Evolutionary conservation across 2,797 vertebrate species (phyloP).

Genomic region (Alcedo quadribrachys): DNA sequence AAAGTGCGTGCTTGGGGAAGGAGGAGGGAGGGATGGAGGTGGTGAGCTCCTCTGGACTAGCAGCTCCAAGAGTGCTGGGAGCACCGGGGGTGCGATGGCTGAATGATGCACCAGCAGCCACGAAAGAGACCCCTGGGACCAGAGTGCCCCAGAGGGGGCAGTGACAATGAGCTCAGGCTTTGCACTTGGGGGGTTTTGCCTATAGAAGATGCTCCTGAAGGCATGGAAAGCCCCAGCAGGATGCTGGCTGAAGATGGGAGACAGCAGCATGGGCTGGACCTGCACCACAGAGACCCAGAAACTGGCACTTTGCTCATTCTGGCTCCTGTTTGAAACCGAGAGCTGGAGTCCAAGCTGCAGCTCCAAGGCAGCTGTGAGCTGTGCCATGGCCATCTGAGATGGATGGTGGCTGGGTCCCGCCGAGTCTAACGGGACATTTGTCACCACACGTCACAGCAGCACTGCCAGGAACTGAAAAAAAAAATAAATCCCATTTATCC

Average conservation of each 20-base stretch:
- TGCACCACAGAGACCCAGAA: background rate
- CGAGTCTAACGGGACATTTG: background rate
- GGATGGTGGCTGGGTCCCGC: background rate
- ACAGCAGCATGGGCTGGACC: background rate
- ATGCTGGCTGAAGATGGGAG: background rate
- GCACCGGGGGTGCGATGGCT: fast-evolving
- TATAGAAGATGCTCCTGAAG: background rate
- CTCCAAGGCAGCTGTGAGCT: background rate
- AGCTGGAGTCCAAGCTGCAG: background rate
- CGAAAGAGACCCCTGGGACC: background rate
- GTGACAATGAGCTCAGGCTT: background rate
- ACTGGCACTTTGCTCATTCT: background rate
- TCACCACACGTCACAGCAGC: background rate
- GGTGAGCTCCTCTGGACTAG: background rate
- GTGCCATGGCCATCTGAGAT: background rate
- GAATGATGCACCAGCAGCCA: fast-evolving
- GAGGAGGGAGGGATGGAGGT: background rate
- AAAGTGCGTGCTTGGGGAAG: background rate
- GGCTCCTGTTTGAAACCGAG: background rate
- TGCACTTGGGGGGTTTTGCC: background rate
- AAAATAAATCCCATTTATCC: background rate
- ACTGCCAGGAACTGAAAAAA: background rate
- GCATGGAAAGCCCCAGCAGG: background rate
- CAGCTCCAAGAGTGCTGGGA: fast-evolving
- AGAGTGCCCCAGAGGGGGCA: no score